Base-by-base conservation (phyloP, 2,113 vertebrate species). In the Actenoides hombroni region DNA sequence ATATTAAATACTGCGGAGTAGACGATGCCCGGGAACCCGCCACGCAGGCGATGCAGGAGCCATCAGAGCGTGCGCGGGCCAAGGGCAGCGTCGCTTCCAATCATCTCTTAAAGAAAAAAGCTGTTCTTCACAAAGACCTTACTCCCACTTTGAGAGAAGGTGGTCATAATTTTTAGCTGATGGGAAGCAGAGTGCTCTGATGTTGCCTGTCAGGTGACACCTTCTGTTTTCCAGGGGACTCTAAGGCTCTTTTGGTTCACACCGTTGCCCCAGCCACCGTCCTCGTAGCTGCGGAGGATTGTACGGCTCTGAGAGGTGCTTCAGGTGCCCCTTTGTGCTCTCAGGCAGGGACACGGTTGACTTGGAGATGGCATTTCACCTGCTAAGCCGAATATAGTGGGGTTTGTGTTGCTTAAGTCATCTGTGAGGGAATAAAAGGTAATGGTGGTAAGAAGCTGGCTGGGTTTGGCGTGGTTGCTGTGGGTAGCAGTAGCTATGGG, bases 211-310 rank as follows among this genome's bases (percentile, higher is more conserved):
- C 48, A 24, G 35, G 42, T 54, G 20, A 49, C 31, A 49, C 21
- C 48, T 86, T 57, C 57, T 65, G 15, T 40, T 28, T 74, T 28
- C 68, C 83, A 86, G 29, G 5, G 59, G 26, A 53, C 49, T 60
- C 17, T 24, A 5, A 18, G 26, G 56, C 51, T 83, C 42, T 35
- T 53, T 14, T 4, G 44, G 29, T 17, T 83, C 65, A 18, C 68
- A 16, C 59, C 4, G 0, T 44, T 35, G 35, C 29, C 59, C 87
- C 75, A n/a, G 63, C 17, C 59, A 9, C 33, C 0, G 0, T 5
- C n/a, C 49, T 2, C 5, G 23, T 10, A 13, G 83, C 64, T 40
- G 46, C 67, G 54, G 71, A 26, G 81, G 59, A 5, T 2, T 4
- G 10, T 2, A 3, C 5, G 56, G n/a, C 42, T 37, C 61, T 3